Percentiles rank a stretch among this genome's conserved stretches.
These are phyloP conservation scores for Nerophis lumbriciformis DNA, from an alignment of 2,113 vertebrate species.

Conservation along the genomic window DNA sequence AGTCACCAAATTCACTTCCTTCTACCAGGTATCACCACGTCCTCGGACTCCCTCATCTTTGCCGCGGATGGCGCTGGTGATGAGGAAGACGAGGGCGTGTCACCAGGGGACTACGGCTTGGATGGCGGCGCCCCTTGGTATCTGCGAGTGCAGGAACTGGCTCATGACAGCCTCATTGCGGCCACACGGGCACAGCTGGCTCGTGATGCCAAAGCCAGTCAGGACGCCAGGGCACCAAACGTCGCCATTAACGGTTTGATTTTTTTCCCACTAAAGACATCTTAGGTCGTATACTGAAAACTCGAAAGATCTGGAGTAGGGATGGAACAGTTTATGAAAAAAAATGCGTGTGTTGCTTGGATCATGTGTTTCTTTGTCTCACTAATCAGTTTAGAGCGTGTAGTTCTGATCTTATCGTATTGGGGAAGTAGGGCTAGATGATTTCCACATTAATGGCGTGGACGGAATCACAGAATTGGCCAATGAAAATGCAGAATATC, in stretches of 20 bases:
- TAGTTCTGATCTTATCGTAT: too few relatives aligned
- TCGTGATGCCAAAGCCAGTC: conserved; percentile 84
- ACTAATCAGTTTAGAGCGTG: too few relatives aligned
- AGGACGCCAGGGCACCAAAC: conserved; percentile 58
- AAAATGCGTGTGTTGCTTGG: too few relatives aligned
- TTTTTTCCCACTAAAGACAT: background rate
- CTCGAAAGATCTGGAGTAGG: too few relatives aligned
- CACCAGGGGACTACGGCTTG: conserved; percentile 77
- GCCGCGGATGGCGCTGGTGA: conserved; percentile 84
- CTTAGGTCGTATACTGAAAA: too few relatives aligned
- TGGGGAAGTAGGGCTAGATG: too few relatives aligned
- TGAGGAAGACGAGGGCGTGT: conserved; percentile 86
- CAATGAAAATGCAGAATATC: too few relatives aligned
- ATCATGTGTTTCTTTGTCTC: too few relatives aligned
- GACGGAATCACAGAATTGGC: too few relatives aligned
- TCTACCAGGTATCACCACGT: conserved; percentile 79
- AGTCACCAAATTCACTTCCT: background rate
- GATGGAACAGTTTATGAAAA: too few relatives aligned
- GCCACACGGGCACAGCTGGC: conserved; percentile 93
- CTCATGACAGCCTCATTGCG: conserved; percentile 96
- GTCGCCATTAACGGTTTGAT: conserved; percentile 71
- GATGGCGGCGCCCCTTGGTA: conserved; percentile 94
- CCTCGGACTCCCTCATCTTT: conserved; percentile 89
- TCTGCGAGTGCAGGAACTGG: conserved; percentile 92
- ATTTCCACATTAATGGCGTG: too few relatives aligned